Base-by-base conservation (phyloP, 2,113 vertebrate species). In the rabbit (Oryctolagus cuniculus) region DNA sequence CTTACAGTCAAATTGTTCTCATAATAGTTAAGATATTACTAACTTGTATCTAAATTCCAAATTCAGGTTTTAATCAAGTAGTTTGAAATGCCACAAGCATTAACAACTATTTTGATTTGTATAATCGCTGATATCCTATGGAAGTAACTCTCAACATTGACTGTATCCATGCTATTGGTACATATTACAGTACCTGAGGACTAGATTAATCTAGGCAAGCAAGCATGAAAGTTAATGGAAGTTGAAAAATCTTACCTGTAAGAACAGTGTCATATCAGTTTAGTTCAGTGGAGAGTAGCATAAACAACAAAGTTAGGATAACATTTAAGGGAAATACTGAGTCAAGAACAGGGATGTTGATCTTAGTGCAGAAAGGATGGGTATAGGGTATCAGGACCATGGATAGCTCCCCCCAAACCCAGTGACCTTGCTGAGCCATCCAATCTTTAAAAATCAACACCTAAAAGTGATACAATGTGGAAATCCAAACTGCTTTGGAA, bases 1-100 rank as follows among this genome's bases (percentile, higher is more conserved):
- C 86, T 92, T 92, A 88, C 3, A 90, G 17, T 5, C 25, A 84
- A 84, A 34, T 31, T 80, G 15, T 44, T 95, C 9, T 55, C 5
- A 55, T 58, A 91, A 77, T 83, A 86, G 66, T n/a, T 10, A 82
- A 82, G 21, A 13, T 78, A 38, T 89, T 55, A 51, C 34, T 83
- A 93, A 91, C 12, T 90, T 77, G 70, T 80, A 34, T 74, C n/a
- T 79, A 44, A 92, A 38, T 88, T 91, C 13, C 27, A 93, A 77
- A 90, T 77, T 73, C 9, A 93, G 34, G 38, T 63, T 84, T 19
- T 79, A 83, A 31, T 83, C 2, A 63, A 81, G 70, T 44, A 70
- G 2, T 75, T 93, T 75, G 74, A 96, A 77, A 75, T 72, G 10
- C 49, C 27, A 80, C 8, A 75, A 94, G 27, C 58, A 12, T 61